These are phyloP conservation scores for Sardina pilchardus DNA, from an alignment of 2,113 vertebrate species.

Conservation along the genomic window DNA sequence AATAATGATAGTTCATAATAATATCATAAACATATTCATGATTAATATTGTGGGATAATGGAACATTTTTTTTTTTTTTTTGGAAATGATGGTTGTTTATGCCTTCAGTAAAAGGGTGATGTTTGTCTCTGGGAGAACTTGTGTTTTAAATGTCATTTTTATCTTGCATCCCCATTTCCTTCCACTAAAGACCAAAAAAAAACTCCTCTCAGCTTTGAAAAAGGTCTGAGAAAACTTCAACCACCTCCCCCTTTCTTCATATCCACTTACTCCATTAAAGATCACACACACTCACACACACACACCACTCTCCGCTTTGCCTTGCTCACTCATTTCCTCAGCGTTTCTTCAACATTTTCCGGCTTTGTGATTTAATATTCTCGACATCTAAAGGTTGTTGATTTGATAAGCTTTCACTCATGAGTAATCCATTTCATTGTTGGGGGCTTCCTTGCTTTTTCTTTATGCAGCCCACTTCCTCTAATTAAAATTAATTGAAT, in stretches of 20 bases:
- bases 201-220: neutral
- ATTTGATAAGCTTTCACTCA: slow-evolving; percentile 70
- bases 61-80: neutral
- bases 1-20: too few species aligned
- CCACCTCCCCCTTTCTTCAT: neutral
- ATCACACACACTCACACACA: too few species aligned
- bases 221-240: neutral
- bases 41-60: too few species aligned
- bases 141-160: neutral
- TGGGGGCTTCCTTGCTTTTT: slow-evolving; percentile 52
- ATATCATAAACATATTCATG: too few species aligned
- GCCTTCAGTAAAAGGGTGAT: neutral
- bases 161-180: neutral
- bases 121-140: neutral
- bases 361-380: slow-evolving; percentile 62
- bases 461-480: slow-evolving; percentile 50
- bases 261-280: neutral
- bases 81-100: neutral
- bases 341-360: slow-evolving; percentile 50
- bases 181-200: neutral
- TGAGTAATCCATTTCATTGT: slow-evolving; percentile 69
- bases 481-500: slow-evolving; percentile 72
- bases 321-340: slow-evolving; percentile 49
- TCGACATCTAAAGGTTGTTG: slow-evolving; percentile 56
- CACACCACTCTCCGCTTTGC: neutral